phyloP scores from a whole-genome alignment of 2,113 vertebrate species.

The Stegastes partitus region DNA sequence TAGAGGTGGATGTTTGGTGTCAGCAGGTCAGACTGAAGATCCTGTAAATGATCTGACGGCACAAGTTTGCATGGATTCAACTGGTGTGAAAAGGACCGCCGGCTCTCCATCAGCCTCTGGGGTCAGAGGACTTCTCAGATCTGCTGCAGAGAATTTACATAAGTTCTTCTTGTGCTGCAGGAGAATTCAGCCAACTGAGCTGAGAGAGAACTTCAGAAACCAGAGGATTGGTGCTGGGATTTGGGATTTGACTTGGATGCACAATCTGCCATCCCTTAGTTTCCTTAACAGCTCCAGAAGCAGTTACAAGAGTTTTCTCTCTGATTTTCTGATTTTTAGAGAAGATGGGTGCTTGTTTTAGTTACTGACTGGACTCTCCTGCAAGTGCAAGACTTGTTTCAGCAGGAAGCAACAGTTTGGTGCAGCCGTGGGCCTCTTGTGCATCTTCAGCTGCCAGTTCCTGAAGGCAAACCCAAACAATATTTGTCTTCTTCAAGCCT shows the following conservation, averaged over 20 bases:
- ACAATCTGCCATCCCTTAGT: no score
- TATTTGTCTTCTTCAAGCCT: no score
- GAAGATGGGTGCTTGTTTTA: neutral
- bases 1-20: no score
- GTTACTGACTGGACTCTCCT: neutral
- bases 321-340: neutral
- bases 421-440: neutral
- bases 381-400: neutral
- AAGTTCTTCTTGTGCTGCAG: constrained; percentile 2
- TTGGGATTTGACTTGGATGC: no score
- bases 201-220: no score
- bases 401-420: neutral
- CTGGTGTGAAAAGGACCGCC: constrained; percentile 2
- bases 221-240: no score
- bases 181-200: neutral
- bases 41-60: neutral
- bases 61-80: constrained; percentile 29
- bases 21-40: neutral
- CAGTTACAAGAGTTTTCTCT: neutral
- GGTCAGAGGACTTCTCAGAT: constrained; percentile 9
- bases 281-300: neutral
- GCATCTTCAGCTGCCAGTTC: neutral
- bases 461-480: no score
- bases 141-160: constrained; percentile 12
- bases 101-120: neutral